Evolutionary conservation across 2,797 vertebrate species (phyloP), one percentile per base, ranked within the genome.

Genomic region (Neostethus bicornis): DNA sequence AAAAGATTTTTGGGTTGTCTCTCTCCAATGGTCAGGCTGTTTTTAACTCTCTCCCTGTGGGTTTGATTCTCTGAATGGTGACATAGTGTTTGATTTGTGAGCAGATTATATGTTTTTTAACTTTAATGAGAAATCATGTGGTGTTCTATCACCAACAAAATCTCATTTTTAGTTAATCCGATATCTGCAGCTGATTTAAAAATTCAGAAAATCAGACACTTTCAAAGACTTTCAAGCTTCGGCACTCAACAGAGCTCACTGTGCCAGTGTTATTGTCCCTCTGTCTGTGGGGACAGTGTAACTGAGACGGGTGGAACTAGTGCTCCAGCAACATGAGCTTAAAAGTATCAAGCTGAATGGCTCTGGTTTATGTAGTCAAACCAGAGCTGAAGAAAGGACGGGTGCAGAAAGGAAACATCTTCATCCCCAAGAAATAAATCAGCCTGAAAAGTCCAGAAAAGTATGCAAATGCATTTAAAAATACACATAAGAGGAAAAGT

Each of bases 271-370:
- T 80, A 62, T 84, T 83, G 70, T 77, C 51, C 61, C 53, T 39
- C 62, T 52, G 61, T 67, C 67, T 75, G 66, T 19, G 26, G 66
- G 52, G 51, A 61, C 77, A 73, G 59, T 83, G 81, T 86, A 87
- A 87, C 67, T 78, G 84, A 87, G 84, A 83, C 67, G 79, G 83
- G 80, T 80, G 84, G 77, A 86, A 75, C 80, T 70, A 42, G 73
- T 68, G 56, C 77, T 69, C 48, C 67, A 70, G 69, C 72, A 70
- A 75, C 51, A 41, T 51, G 46, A 78, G 81, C 79, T 74, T 73
- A 69, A 70, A 75, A 62, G 75, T 78, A 49, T 77, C 71, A 72
- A 55, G 52, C 64, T 67, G 70, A 78, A 80, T 64, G 70, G 58
- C 43, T 55, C 44, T 53, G 53, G 49, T 61, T 50, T 23, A 59